Conservation (phyloP, 2,113 vertebrate genomes). For the Scomber scombrus region DNA sequence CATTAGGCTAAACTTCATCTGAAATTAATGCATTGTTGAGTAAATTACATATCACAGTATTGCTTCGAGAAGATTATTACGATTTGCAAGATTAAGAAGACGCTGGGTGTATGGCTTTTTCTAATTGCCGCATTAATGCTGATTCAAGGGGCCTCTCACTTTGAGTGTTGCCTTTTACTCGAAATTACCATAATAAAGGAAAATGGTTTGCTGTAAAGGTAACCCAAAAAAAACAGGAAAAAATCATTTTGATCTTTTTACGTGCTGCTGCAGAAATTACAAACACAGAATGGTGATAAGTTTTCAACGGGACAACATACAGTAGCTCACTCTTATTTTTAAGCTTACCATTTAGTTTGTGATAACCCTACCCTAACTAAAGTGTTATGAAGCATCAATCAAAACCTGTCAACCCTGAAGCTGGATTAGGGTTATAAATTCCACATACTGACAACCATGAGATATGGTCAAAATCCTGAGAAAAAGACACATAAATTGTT, state of each 20-base stretch:
- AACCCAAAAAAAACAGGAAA: neutral
- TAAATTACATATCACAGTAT: slow-evolving; percentile 48
- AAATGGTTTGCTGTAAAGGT: neutral
- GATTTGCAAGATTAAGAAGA: slow-evolving; percentile 50
- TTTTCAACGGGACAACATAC: too few species aligned
- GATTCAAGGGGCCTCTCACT: slow-evolving; percentile 52
- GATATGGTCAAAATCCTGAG: too few species aligned
- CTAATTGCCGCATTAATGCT: slow-evolving; percentile 57
- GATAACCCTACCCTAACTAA: too few species aligned
- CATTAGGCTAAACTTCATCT: slow-evolving; percentile 6
- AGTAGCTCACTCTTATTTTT: too few species aligned
- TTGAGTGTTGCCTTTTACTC: slow-evolving; percentile 42
- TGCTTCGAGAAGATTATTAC: slow-evolving; percentile 45
- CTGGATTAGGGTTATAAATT: too few species aligned
- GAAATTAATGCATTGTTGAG: slow-evolving; percentile 13
- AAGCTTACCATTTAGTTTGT: too few species aligned
- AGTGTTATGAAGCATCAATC: too few species aligned
- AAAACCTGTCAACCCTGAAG: too few species aligned
- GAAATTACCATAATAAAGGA: slow-evolving; percentile 17
- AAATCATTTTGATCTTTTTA: neutral
- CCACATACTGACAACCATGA: too few species aligned
- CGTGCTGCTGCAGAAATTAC: neutral
- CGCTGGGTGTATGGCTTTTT: slow-evolving; percentile 15
- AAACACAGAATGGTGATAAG: neutral
- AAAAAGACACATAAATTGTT: too few species aligned